A percentile compares a stretch with the other conserved stretches of the same genome.
Conservation (phyloP, 2,888 invertebrate genomes). For the Dastarcus helophoroides region DNA sequence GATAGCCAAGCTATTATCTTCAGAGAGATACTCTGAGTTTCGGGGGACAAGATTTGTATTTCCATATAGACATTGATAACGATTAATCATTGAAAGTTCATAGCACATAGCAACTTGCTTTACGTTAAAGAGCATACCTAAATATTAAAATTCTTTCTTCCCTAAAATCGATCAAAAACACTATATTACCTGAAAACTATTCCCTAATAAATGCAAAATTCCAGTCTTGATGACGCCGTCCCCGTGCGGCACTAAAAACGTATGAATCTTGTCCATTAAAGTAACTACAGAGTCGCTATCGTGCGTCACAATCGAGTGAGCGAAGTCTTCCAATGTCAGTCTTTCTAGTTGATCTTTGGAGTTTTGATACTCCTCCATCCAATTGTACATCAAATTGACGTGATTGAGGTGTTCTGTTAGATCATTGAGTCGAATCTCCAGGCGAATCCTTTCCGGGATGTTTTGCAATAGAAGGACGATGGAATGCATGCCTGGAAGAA, state of each 20-base stretch:
- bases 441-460: slow-evolving; percentile 37
- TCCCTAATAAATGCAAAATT: slow-evolving; percentile 20
- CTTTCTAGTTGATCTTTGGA: slow-evolving; percentile 39
- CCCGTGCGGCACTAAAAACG: slow-evolving; percentile 46
- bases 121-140: too few species aligned
- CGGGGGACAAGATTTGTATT: too few species aligned
- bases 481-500: slow-evolving; percentile 16
- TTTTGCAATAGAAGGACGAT: slow-evolving; percentile 24
- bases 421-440: slow-evolving; percentile 50
- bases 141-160: too few species aligned
- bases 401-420: slow-evolving; percentile 48
- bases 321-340: slow-evolving; percentile 59
- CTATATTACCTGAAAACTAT: slow-evolving; percentile 8
- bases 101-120: too few species aligned
- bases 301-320: slow-evolving; percentile 57
- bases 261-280: slow-evolving; percentile 54
- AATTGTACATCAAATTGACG: slow-evolving; percentile 46
- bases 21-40: too few species aligned
- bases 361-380: slow-evolving; percentile 48
- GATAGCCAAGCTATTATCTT: too few species aligned
- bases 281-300: slow-evolving; percentile 52
- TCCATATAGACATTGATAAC: too few species aligned
- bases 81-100: too few species aligned
- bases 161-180: too few species aligned
- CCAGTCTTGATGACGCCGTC: slow-evolving; percentile 31